Percentiles rank a stretch among this genome's conserved stretches.
Conservation (phyloP, 2,113 vertebrate species). For the Vicugna pacos region DNA sequence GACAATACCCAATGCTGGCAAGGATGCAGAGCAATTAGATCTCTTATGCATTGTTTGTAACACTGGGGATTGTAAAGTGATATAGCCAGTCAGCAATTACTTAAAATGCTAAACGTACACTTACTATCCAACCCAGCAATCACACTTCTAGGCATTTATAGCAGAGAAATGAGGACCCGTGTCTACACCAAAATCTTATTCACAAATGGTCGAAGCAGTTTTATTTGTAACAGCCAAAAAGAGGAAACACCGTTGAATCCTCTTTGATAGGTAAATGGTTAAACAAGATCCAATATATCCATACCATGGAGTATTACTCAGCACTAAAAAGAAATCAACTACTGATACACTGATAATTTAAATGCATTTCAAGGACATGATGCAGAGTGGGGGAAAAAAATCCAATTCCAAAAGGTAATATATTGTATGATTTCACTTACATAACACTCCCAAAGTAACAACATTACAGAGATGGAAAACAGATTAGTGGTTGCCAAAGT, state of each 20-base stretch:
- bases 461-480: not conserved
- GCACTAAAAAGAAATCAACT: not conserved
- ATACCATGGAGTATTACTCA: not conserved
- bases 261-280: not conserved
- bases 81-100: not conserved
- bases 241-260: not conserved
- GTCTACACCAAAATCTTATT: not conserved
- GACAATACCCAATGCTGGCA: not conserved
- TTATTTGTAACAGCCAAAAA: not conserved
- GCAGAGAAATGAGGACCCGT: not conserved
- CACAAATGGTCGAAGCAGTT: not conserved
- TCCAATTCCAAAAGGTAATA: not conserved
- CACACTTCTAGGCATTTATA: constrained; percentile 10
- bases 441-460: not conserved
- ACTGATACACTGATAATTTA: not conserved
- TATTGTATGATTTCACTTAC: not conserved
- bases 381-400: not conserved
- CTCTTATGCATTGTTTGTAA: not conserved
- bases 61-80: not conserved
- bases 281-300: not conserved
- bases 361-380: not conserved
- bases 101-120: not conserved
- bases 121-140: not conserved
- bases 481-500: not conserved
- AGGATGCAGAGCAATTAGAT: not conserved